Percentiles rank a stretch among this genome's conserved stretches.
Conservation (phyloP, 1,140 invertebrate genomes). For the Lordiphosa mommai region DNA sequence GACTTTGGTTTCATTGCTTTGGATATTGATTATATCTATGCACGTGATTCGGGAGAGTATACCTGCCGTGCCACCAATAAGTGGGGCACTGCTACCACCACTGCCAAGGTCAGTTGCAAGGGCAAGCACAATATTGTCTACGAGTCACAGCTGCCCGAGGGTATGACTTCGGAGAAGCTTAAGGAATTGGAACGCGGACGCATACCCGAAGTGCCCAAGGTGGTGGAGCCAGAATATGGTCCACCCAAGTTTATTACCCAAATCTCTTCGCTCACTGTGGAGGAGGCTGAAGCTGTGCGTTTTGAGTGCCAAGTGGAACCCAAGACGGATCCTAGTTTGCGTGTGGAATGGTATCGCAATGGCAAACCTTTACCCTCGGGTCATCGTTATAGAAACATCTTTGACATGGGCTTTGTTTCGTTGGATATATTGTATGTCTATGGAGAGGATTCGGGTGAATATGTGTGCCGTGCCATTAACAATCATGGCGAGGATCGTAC, state of each 20-base stretch:
- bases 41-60: slow-evolving; percentile 92
- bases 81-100: slow-evolving; percentile 91
- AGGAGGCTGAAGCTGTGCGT: slow-evolving; percentile 93
- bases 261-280: slow-evolving; percentile 88
- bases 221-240: slow-evolving; percentile 81
- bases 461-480: slow-evolving; percentile 92
- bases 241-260: slow-evolving; percentile 93
- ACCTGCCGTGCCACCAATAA: slow-evolving; percentile 91
- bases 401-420: slow-evolving; percentile 97
- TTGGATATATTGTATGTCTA: slow-evolving; percentile 96
- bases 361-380: slow-evolving; percentile 92
- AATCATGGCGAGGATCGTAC: slow-evolving; percentile 93
- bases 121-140: slow-evolving; percentile 93
- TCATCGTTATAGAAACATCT: slow-evolving; percentile 94
- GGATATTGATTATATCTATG: slow-evolving; percentile 92
- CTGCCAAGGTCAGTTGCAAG: slow-evolving; percentile 90
- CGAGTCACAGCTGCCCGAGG: slow-evolving; percentile 94
- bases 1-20: slow-evolving; percentile 96
- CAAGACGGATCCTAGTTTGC: slow-evolving; percentile 94
- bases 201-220: slow-evolving; percentile 86
- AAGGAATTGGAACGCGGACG: slow-evolving; percentile 94
- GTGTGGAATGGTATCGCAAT: slow-evolving; percentile 96
- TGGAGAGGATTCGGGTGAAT: slow-evolving; percentile 95
- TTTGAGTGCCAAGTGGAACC: slow-evolving; percentile 98
- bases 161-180: slow-evolving; percentile 94